These are phyloP conservation scores for Stegostoma tigrinum DNA, from an alignment of 2,113 vertebrate species.

Conservation along the genomic window DNA sequence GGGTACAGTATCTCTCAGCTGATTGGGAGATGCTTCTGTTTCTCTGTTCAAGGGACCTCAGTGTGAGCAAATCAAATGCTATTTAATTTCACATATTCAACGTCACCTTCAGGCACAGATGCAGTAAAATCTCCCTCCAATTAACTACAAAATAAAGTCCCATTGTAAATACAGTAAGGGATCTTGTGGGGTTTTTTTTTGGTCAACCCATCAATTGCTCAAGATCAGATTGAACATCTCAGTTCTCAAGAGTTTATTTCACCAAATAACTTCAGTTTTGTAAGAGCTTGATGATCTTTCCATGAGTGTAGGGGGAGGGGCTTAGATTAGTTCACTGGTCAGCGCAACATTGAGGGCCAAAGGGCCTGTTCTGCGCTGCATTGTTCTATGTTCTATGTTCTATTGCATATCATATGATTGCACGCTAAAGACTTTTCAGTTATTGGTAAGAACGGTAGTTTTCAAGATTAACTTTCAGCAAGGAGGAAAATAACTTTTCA, in stretches of 20 bases:
- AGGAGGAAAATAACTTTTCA: background rate
- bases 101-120: background rate
- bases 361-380: too few species aligned
- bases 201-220: background rate
- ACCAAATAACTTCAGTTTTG: background rate
- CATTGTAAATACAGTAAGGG: background rate
- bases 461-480: background rate
- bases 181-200: background rate
- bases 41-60: background rate
- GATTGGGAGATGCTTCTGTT: background rate
- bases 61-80: background rate
- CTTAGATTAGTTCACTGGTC: too few species aligned
- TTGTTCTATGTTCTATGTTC: too few species aligned
- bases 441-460: background rate
- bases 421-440: background rate
- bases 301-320: too few species aligned
- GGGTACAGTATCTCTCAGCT: background rate
- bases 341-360: too few species aligned
- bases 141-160: background rate
- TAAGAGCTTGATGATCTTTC: background rate
- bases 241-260: background rate
- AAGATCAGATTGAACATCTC: background rate
- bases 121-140: background rate
- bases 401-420: background rate
- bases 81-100: background rate